Base-by-base conservation (phyloP, 2,797 vertebrate genomes). In the Potorous gilbertii region DNA sequence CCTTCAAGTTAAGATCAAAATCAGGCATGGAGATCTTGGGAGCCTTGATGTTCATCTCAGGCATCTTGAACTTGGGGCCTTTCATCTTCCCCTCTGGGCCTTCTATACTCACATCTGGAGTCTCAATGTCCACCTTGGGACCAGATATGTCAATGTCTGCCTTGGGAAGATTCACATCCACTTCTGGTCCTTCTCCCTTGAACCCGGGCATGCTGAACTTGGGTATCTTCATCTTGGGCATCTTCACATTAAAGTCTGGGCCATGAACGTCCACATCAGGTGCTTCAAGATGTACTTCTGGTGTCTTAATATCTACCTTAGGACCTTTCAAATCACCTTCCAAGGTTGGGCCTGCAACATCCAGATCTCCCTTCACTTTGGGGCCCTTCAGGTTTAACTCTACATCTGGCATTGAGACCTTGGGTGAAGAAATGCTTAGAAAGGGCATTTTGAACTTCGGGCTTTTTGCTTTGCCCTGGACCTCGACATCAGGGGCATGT, bases 21-120 rank as follows among this genome's bases (percentile, higher is more conserved):
- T 99, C 97, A 0, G 99, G 98, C 98, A 98, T 57, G 0, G 98
- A 97, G 14, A 98, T 95, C 91, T 98, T 98, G 0, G 98, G 98
- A 0, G 97, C 94, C 97, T 98, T 98, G n/a, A 98, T 89, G 0
- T 95, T 97, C 31, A 96, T 94, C 9, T 94, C 62, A 0, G 97
- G 98, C 98, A 98, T 99, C 95, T 97, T 97, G 94, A 98, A 98
- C 57, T 98, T 98, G 10, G 98, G 96, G 0, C 98, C 98, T 31
- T 98, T 98, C 3, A 98, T n/a, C 12, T 98, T 98, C 0, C 97
- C 98, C 3, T 98, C 98, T 0, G n/a, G 95, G 3, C 95, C 97
- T 54, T 97, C 98, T 5, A 97, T 12, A 2, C 96, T 96, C 87
- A 98, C 24, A 54, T 98, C 97, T 0, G 98, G 98, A 1, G 3